Conservation (phyloP, 1,140 invertebrate species). For the Liolophura sinensis region DNA sequence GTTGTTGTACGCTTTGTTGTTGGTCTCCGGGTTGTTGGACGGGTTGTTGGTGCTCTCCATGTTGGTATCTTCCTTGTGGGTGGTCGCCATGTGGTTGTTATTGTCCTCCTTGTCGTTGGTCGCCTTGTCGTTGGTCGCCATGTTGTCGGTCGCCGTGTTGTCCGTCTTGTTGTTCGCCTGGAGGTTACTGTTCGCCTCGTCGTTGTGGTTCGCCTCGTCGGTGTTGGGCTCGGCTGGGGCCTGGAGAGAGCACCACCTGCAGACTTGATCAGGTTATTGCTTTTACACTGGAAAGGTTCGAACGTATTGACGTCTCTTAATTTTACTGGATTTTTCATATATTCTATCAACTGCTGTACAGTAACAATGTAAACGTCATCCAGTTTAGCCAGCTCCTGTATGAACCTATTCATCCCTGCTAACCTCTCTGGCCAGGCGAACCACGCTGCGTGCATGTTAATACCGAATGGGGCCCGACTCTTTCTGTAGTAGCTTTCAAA, state of each 20-base stretch:
- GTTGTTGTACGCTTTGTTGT: slow-evolving; percentile 1
- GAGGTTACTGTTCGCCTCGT: neutral
- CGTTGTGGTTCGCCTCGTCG: slow-evolving; percentile 1
- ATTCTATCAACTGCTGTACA: slow-evolving; percentile 5
- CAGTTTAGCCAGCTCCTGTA: slow-evolving; percentile 24
- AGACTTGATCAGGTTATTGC: neutral
- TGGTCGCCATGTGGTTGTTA: slow-evolving; percentile 4
- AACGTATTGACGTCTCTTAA: neutral
- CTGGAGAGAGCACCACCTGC: neutral
- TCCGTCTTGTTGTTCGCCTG: neutral
- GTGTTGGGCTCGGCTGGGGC: neutral
- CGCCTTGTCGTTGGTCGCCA: slow-evolving; percentile 1
- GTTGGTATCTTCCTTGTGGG: slow-evolving; percentile 4
- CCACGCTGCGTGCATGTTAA: slow-evolving; percentile 48
- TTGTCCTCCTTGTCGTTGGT: slow-evolving; percentile 9
- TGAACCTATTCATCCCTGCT: slow-evolving; percentile 39
- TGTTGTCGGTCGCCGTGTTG: neutral
- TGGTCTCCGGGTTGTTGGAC: neutral
- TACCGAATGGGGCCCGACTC: slow-evolving; percentile 38
- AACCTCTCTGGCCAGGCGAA: slow-evolving; percentile 29
- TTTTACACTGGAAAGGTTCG: neutral
- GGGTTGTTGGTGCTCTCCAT: neutral
- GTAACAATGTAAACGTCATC: slow-evolving; percentile 14
- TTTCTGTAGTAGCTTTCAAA: slow-evolving; percentile 35
- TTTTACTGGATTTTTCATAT: slow-evolving; percentile 7